Evolutionary conservation across 2,888 invertebrate species (phyloP).

Genomic region (Cheilosia variabilis): DNA sequence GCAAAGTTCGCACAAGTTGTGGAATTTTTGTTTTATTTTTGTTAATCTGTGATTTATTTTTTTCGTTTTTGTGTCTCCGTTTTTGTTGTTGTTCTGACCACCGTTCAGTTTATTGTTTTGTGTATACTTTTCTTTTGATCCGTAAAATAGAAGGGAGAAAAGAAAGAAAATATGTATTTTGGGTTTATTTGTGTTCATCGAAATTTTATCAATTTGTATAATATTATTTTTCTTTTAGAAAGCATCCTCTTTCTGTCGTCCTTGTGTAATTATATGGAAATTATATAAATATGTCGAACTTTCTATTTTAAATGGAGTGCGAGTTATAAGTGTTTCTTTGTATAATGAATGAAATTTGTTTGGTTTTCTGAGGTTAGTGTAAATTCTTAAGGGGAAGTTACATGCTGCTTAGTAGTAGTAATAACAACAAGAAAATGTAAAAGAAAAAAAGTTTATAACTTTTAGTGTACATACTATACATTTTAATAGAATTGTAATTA

Average conservation of each 20-base stretch:
- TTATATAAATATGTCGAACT: neutral
- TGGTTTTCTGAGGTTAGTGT: conserved; percentile 2
- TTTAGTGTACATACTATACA: conserved; percentile 44
- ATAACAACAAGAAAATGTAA: conserved; percentile 3
- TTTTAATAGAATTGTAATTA: conserved; percentile 54
- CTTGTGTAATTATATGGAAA: conserved; percentile 20
- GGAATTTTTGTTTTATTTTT: conserved; percentile 48
- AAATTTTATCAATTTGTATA: conserved; percentile 4
- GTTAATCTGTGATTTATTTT: conserved; percentile 69
- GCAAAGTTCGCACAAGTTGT: conserved; percentile 50
- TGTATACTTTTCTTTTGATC: conserved; percentile 52
- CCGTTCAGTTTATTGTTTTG: conserved; percentile 62
- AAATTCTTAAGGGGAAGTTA: conserved; percentile 27
- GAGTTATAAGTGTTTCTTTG: neutral
- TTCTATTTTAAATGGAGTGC: conserved; percentile 33
- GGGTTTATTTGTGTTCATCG: conserved; percentile 29
- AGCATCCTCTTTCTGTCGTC: conserved; percentile 30
- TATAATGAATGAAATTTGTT: neutral
- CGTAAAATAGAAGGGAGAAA: conserved; percentile 33
- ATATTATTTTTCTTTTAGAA: conserved; percentile 8
- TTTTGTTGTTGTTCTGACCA: conserved; percentile 69
- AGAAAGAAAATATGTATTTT: conserved; percentile 15
- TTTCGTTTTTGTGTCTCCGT: conserved; percentile 49
- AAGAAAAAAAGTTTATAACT: conserved; percentile 23
- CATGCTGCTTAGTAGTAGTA: conserved; percentile 18